Conservation (phyloP, 2,888 invertebrate species). For the Sycophila texana region DNA sequence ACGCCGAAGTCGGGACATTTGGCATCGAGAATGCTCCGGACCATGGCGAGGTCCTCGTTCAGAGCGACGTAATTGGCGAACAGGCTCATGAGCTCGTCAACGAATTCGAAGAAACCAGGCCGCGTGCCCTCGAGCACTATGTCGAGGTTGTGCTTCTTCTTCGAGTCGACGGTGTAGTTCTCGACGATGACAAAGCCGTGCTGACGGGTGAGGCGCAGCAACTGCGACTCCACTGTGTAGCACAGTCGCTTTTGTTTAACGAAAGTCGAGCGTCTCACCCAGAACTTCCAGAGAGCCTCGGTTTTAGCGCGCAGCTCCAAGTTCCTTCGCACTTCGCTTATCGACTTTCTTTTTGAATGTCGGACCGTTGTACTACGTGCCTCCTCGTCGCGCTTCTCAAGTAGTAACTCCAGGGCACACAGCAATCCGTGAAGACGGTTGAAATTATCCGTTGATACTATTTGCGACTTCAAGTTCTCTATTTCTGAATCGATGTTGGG, state of each 20-base stretch:
- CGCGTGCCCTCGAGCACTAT: conserved; percentile 49
- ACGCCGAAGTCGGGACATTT: conserved; percentile 49
- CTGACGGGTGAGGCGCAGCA: conserved; percentile 43
- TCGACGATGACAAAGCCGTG: conserved; percentile 26
- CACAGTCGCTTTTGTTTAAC: conserved; percentile 33
- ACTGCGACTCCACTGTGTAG: conserved; percentile 48
- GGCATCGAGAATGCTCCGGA: conserved; percentile 44
- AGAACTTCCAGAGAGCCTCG: conserved; percentile 44
- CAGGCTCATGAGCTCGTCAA: conserved; percentile 59
- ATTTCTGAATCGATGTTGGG: conserved; percentile 60
- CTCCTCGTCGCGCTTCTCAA: conserved; percentile 44
- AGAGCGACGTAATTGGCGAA: conserved; percentile 51
- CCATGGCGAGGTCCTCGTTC: conserved; percentile 36
- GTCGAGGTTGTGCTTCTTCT: conserved; percentile 26
- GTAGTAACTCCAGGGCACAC: conserved; percentile 59
- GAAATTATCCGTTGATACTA: conserved; percentile 31
- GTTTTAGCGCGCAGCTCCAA: conserved; percentile 25
- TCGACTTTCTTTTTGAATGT: conserved; percentile 33
- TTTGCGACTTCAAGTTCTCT: conserved; percentile 53
- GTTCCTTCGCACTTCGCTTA: conserved; percentile 46
- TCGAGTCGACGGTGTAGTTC: conserved; percentile 25
- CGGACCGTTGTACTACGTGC: conserved; percentile 14
- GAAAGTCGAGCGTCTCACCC: conserved; percentile 30
- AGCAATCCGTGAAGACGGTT: conserved; percentile 70
- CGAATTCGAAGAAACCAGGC: conserved; percentile 67